Percentiles rank a stretch among this genome's conserved stretches.
Evolutionary conservation across 2,113 vertebrate genomes (phyloP).

Genomic region (Elephas maximus): DNA sequence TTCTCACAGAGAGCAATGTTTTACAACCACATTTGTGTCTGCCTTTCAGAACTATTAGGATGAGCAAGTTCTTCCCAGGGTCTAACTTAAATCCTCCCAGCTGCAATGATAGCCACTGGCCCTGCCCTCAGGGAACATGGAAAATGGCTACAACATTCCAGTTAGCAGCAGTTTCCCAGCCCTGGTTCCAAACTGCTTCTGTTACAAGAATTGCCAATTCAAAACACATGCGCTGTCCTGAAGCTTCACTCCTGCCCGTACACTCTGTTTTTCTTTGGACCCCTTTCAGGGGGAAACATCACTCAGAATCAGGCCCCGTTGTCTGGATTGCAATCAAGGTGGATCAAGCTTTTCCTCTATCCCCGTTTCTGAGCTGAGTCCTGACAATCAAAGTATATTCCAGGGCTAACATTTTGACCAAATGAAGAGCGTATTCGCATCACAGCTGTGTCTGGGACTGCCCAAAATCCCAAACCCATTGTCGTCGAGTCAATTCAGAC

Average conservation of each 20-base stretch:
- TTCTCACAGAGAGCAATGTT: background rate
- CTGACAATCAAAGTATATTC: background rate
- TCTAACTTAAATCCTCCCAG: slow-evolving; percentile 4
- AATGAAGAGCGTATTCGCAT: background rate
- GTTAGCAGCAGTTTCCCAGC: slow-evolving; percentile 32
- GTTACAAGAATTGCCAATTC: slow-evolving; percentile 67
- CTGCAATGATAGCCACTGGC: background rate
- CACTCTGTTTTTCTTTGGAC: background rate
- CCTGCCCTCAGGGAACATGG: slow-evolving; percentile 1
- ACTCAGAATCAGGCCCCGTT: background rate
- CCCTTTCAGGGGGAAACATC: background rate
- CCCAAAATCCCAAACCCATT: too few relatives aligned
- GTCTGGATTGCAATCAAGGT: background rate
- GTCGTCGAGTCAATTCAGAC: too few relatives aligned
- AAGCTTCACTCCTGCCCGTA: background rate
- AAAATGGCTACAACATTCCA: slow-evolving; percentile 23
- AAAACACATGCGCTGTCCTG: slow-evolving; percentile 59
- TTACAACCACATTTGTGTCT: background rate
- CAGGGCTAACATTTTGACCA: background rate
- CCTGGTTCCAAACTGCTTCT: slow-evolving; percentile 72
- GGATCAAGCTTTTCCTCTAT: background rate
- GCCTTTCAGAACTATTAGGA: background rate
- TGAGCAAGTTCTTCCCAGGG: background rate
- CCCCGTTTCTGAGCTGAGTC: background rate
- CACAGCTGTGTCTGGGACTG: background rate